Percentiles rank a stretch among this genome's conserved stretches.
Evolutionary conservation across 1,140 invertebrate species (phyloP).

Genomic region (Drosophila malerkotliana): DNA sequence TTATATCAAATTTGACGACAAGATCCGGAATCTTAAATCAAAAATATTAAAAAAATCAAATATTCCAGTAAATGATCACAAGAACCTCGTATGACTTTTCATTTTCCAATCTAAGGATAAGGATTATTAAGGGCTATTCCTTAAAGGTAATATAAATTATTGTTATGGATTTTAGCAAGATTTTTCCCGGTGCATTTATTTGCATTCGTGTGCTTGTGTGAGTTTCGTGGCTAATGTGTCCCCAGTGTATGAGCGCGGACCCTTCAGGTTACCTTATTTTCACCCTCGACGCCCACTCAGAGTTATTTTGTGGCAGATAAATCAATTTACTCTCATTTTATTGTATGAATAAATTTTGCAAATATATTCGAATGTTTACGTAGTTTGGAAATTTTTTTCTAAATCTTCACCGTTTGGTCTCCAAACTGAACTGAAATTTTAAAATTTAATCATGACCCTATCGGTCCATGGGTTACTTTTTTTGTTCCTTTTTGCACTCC

Average conservation of each 20-base stretch:
- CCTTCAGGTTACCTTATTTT: slow-evolving; percentile 23
- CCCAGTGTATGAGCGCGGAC: slow-evolving; percentile 68
- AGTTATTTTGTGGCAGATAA: slow-evolving; percentile 61
- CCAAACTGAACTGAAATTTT: slow-evolving; percentile 30
- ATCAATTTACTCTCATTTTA: slow-evolving; percentile 81
- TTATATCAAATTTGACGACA: too few relatives aligned
- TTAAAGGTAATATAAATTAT: background rate
- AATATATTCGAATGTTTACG: slow-evolving; percentile 14
- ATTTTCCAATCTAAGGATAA: too few relatives aligned
- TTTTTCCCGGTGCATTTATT: slow-evolving; percentile 42
- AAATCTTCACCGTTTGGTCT: slow-evolving; percentile 49
- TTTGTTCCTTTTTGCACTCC: slow-evolving; percentile 4
- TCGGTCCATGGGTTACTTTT: slow-evolving; percentile 2
- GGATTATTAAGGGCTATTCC: too few relatives aligned
- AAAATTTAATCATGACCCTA: slow-evolving; percentile 52
- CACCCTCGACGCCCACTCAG: background rate
- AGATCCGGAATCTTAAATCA: too few relatives aligned
- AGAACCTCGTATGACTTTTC: too few relatives aligned
- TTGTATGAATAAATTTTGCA: slow-evolving; percentile 75
- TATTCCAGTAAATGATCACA: too few relatives aligned
- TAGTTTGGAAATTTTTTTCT: slow-evolving; percentile 67
- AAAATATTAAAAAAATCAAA: too few relatives aligned
- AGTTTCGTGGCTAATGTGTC: slow-evolving; percentile 70
- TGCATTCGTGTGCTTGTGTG: slow-evolving; percentile 55
- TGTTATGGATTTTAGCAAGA: background rate